Evolutionary conservation across 2,888 invertebrate species (phyloP).

Genomic region (Drosophila formosana): DNA sequence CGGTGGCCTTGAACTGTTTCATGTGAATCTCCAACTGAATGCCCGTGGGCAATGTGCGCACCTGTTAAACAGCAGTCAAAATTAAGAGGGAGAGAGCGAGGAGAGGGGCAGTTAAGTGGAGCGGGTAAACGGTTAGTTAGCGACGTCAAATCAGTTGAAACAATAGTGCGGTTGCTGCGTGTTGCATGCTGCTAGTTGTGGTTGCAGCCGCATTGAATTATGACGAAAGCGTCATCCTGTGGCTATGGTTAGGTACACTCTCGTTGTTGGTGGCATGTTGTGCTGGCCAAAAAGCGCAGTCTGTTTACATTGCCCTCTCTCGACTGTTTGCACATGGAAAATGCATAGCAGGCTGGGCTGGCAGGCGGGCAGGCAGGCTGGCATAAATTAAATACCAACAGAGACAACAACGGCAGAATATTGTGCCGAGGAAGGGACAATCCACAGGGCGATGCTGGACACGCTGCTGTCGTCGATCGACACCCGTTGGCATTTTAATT

Average conservation of each 20-base stretch:
- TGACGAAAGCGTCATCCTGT: slow-evolving; percentile 61
- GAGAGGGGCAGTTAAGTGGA: not conserved
- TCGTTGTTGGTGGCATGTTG: slow-evolving; percentile 16
- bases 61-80: slow-evolving; percentile 59
- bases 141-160: slow-evolving; percentile 76
- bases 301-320: slow-evolving; percentile 60
- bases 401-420: slow-evolving; percentile 31
- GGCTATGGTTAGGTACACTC: slow-evolving; percentile 36
- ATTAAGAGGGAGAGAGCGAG: not conserved
- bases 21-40: slow-evolving; percentile 91
- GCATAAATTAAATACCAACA: slow-evolving; percentile 70
- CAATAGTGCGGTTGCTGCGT: slow-evolving; percentile 69
- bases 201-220: slow-evolving; percentile 66
- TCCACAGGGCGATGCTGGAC: not conserved
- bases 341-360: slow-evolving; percentile 48
- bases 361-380: slow-evolving; percentile 23
- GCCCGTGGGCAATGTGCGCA: slow-evolving; percentile 87
- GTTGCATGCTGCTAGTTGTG: slow-evolving; percentile 46
- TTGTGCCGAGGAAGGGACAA: slow-evolving; percentile 43
- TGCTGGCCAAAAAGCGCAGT: slow-evolving; percentile 68
- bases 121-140: slow-evolving; percentile 64
- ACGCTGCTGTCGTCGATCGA: slow-evolving; percentile 25
- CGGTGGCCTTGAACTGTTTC: slow-evolving; percentile 94
- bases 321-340: slow-evolving; percentile 68
- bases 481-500: slow-evolving; percentile 77